These are phyloP conservation scores for Cataglyphis albicans DNA, from an alignment of 2,888 invertebrate species.

Conservation along the genomic window DNA sequence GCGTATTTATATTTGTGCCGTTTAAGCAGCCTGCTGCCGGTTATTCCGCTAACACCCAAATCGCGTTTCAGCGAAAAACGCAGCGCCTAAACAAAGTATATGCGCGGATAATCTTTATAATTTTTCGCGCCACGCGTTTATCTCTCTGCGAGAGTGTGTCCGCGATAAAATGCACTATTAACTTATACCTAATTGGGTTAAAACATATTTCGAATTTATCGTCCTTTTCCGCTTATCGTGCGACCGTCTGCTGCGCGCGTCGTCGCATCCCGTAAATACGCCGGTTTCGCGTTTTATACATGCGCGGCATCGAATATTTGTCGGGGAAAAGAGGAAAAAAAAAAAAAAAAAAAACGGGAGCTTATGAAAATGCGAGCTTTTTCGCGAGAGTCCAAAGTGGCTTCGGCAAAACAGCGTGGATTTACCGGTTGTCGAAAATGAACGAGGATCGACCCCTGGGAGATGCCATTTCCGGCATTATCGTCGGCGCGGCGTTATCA, in stretches of 20 bases:
- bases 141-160: not conserved
- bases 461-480: conserved; percentile 51
- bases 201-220: conserved; percentile 41
- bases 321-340: not conserved
- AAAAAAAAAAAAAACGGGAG: not conserved
- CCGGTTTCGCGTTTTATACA: not conserved
- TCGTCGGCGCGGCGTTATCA: conserved; percentile 43
- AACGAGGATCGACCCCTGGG: conserved; percentile 1
- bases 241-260: not conserved
- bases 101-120: conserved; percentile 35
- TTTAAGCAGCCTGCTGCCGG: conserved; percentile 20
- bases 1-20: conserved; percentile 6
- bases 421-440: conserved; percentile 30
- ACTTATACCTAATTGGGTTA: conserved; percentile 45
- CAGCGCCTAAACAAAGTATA: conserved; percentile 22
- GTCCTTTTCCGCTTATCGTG: conserved; percentile 10
- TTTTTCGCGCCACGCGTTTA: conserved; percentile 19
- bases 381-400: not conserved
- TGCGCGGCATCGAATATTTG: conserved; percentile 9
- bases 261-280: not conserved
- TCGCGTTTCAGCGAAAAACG: conserved; percentile 33
- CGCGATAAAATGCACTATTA: conserved; percentile 43
- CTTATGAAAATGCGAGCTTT: conserved; percentile 38
- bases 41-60: conserved; percentile 43
- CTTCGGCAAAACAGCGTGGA: not conserved